Base-by-base conservation (phyloP, 35 echinoderm and acorn worm species). In the Ophioderma brevispina region DNA sequence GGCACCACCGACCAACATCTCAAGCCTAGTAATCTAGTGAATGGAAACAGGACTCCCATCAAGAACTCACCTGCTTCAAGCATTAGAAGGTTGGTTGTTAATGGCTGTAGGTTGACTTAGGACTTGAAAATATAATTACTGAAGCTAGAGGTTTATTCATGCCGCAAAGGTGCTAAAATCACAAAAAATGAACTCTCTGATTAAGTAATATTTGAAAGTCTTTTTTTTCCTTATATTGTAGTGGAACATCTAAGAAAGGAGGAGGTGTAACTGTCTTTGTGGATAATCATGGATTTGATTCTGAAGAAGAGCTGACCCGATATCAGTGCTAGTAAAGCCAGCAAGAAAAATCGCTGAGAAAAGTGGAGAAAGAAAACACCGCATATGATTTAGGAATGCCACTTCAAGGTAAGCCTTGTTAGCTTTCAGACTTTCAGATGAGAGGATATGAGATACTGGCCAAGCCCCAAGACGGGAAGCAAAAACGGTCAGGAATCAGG, bases 371-470 rank as follows among this genome's bases (percentile, higher is more conserved):
- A n/a, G 86, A 88, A 1, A 39, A 85, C n/a, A 86, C 92, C 21
- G 86, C 92, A 33, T 94, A 89, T 84, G 92, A 94, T 94, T 94
- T 37, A 94, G 81, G 25, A 83, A 84, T 28, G 92, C n/a, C 80
- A 37, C 11, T 94, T 1, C 82, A 77, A 84, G 86, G 92, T 94
- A 46, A 77, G n/a, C n/a, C n/a, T n/a, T n/a, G n/a, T n/a, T n/a
- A n/a, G n/a, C n/a, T n/a, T n/a, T n/a, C n/a, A n/a, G n/a, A n/a
- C n/a, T n/a, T n/a, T n/a, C n/a, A n/a, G n/a, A n/a, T n/a, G n/a
- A n/a, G n/a, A n/a, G n/a, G n/a, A n/a, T n/a, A n/a, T n/a, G n/a
- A n/a, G n/a, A n/a, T n/a, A n/a, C n/a, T n/a, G n/a, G n/a, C n/a
- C n/a, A n/a, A n/a, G n/a, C n/a, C n/a, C n/a, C n/a, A n/a, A n/a